These are phyloP conservation scores for Aplocera efformata DNA, from an alignment of 2,888 invertebrate genomes.

Conservation along the genomic window DNA sequence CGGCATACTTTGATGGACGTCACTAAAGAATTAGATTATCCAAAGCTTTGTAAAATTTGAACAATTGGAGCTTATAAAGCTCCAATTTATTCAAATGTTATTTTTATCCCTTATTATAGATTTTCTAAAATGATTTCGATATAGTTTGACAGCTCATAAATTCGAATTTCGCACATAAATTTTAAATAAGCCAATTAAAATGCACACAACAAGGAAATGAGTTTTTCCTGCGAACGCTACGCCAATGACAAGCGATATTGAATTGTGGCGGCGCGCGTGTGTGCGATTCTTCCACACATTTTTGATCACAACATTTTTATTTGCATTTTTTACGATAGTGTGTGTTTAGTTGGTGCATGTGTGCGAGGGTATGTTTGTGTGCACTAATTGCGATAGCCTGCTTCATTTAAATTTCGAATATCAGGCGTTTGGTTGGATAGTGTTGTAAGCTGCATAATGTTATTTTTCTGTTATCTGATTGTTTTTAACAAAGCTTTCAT, in stretches of 20 bases:
- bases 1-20: too few relatives aligned
- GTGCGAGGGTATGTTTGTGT: constrained; percentile 33
- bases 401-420: constrained; percentile 80
- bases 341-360: constrained; percentile 47
- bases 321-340: constrained; percentile 52
- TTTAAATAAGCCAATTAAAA: constrained; percentile 12
- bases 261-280: constrained; percentile 65
- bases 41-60: too few relatives aligned
- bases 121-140: not conserved
- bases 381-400: constrained; percentile 78
- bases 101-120: too few relatives aligned
- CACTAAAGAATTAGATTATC: too few relatives aligned
- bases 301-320: constrained; percentile 75
- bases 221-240: constrained; percentile 56
- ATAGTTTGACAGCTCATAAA: not conserved
- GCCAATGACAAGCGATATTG: constrained; percentile 75
- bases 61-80: too few relatives aligned
- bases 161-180: not conserved
- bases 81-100: too few relatives aligned
- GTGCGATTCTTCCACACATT: constrained; percentile 75
- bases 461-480: constrained; percentile 7
- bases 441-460: constrained; percentile 39
- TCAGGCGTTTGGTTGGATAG: constrained; percentile 51
- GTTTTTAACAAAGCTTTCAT: too few relatives aligned
- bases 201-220: constrained; percentile 28